Base-by-base conservation (phyloP, 2,888 invertebrate species). In the Sinodicranocentrus sp. region DNA sequence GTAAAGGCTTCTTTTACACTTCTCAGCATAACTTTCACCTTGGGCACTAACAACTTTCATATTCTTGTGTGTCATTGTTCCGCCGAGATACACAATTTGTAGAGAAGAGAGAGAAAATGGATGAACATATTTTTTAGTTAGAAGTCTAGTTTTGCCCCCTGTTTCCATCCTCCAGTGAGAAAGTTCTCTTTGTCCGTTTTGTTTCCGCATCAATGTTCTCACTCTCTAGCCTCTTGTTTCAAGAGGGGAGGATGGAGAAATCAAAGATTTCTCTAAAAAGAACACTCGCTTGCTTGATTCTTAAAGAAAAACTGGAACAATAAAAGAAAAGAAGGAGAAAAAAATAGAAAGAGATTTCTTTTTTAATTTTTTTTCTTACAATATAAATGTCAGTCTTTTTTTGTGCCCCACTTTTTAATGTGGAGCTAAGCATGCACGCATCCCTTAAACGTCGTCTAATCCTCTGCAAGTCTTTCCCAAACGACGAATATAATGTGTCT, bases 21-120 rank as follows among this genome's bases (percentile, higher is more conserved):
- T 76, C 59, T 21, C 44, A 67, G 26, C 73, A 82, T 75, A 67
- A 82, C 79, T 82, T 82, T 82, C 75, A 82, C 75, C 82, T 75
- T 82, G 70, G 82, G 70, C 70, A 73, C 52, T 44, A 54, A 1
- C 43, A 75, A 82, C 82, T 70, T 76, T 82, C 75, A 68, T 73
- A 75, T 75, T 76, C 68, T 61, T 80, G 33, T 57, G 68, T 82
- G 82, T 82, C 82, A 76, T 82, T 59, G 82, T 82, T 72, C 75
- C 75, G 80, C 73, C 67, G 80, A 82, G 80, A 82, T 73, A 82
- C 70, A 75, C 82, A 82, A 82, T 70, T 75, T 82, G 82, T 70
- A 75, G 61, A 75, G 68, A 75, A 44, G 75, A 75, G 75, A 54
- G 75, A 48, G n/a, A n/a, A n/a, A n/a, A n/a, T n/a, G n/a, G n/a